Evolutionary conservation across 2,797 vertebrate genomes (phyloP), one percentile per base, ranked within the genome.

Genomic region (Eulemur rubriventer): DNA sequence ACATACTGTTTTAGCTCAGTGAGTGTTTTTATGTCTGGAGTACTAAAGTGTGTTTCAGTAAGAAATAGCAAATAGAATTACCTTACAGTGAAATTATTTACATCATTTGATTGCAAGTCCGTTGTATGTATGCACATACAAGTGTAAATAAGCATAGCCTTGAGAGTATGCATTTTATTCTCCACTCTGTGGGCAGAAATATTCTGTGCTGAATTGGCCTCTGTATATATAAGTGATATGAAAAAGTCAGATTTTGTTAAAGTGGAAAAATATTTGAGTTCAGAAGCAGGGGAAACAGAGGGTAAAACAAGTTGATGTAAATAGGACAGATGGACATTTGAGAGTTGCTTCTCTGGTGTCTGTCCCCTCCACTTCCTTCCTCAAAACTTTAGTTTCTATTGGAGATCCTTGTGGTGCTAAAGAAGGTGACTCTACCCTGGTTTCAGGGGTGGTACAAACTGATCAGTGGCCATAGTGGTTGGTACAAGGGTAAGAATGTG

Each of bases 231-330:
- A 67, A 89, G 43, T 7, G 30, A 46, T 50, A 88, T 2, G n/a
- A 69, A 96, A 63, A 82, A 95, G 43, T 12, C 57, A 79, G 65
- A 73, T 59, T 78, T 73, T 87, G 46, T 78, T 61, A 70, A 93
- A 89, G 38, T 20, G 33, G 43, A 87, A 86, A 63, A 89, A 43
- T 50, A 92, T 52, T 22, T 63, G 26, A 17, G 12, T 89, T 93
- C 20, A n/a, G 67, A 96, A 94, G 33, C 8, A 86, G 43, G n/a
- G 24, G 7, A 88, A 73, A 94, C 24, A 79, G 59, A 89, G 89
- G 18, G 59, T 43, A 46, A 78, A 87, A 35, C 7, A 52, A 57
- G 35, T 3, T 38, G 55, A 63, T 67, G 28, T 48, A 88, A 93
- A 69, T 1, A 65, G 52, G 26, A 67, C 10, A n/a, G 48, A 85